Base-by-base conservation (phyloP, 2,797 vertebrate species). In the Myoxocephalus aenaeus region DNA sequence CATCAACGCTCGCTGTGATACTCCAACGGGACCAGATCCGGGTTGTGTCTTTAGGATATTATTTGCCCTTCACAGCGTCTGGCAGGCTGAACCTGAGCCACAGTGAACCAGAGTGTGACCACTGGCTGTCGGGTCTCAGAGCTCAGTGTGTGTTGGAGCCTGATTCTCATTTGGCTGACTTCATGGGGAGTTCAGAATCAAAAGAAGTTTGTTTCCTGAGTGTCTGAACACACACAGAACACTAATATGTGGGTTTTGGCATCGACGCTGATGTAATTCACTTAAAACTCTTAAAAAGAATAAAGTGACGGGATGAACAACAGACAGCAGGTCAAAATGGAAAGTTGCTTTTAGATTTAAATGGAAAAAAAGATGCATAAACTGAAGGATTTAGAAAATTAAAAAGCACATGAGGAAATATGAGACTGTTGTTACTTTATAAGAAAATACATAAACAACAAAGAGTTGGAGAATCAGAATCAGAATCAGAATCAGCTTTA, bases 71-170 rank as follows among this genome's bases (percentile, higher is more conserved):
- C 34, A 44, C 56, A n/a, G 15, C 7, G 69, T 50, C 36, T 71
- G 50, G 59, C 73, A 75, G 10, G 36, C 36, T 64, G 8, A 63
- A 9, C 15, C 34, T 12, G 38, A 11, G 48, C 70, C 51, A 72
- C n/a, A 29, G 32, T 34, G 51, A 76, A 77, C 64, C 18, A 0
- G 7, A 66, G 38, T 57, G 69, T 36, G 65, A 80, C 64, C 48
- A 22, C 67, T 73, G 65, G 69, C 13, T 58, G 62, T 40, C 44
- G 77, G 36, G 22, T 70, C 42, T 57, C 36, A 73, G 25, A 73
- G 77, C 53, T 76, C 61, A 63, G 70, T 84, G 13, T 86, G 71
- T 81, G 9, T 82, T 68, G 53, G 38, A 68, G 70, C 56, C 34
- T 82, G 73, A 13, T 25, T 77, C 2, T 58, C 50, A 14, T 79